These are phyloP conservation scores for Calyptommatus sinebrachiatus DNA, from an alignment of 2,113 vertebrate species.

Conservation along the genomic window DNA sequence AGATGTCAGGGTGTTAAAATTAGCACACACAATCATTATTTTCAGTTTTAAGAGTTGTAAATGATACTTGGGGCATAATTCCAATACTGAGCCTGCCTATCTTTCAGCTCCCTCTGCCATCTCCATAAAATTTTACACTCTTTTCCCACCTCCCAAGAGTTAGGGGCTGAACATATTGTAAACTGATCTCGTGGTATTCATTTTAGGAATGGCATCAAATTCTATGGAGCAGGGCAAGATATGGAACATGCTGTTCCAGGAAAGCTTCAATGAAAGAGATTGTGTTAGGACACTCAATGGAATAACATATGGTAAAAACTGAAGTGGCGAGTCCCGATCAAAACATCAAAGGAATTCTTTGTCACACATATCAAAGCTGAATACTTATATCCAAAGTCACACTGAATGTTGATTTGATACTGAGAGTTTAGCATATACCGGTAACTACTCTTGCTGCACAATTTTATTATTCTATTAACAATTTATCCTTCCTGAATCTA, in stretches of 20 bases:
- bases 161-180: fast-evolving
- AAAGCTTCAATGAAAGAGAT: constrained; percentile 26
- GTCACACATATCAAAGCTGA: neutral
- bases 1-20: constrained; percentile 23
- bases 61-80: neutral
- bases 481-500: neutral
- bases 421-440: neutral
- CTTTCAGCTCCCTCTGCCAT: constrained; percentile 12
- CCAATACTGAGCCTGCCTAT: neutral
- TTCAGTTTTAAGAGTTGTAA: constrained; percentile 4
- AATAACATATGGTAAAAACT: neutral
- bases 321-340: constrained; percentile 3
- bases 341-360: neutral
- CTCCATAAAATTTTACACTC: neutral
- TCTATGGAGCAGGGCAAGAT: constrained; percentile 10
- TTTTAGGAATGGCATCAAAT: neutral
- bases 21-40: neutral
- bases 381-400: neutral
- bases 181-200: neutral
- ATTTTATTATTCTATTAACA: constrained; percentile 15
- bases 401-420: neutral
- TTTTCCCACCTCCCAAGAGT: neutral
- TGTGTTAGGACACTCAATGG: neutral
- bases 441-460: neutral
- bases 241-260: neutral